These are phyloP conservation scores for Charaxes varanes DNA, from an alignment of 1,140 invertebrate genomes.

Conservation along the genomic window DNA sequence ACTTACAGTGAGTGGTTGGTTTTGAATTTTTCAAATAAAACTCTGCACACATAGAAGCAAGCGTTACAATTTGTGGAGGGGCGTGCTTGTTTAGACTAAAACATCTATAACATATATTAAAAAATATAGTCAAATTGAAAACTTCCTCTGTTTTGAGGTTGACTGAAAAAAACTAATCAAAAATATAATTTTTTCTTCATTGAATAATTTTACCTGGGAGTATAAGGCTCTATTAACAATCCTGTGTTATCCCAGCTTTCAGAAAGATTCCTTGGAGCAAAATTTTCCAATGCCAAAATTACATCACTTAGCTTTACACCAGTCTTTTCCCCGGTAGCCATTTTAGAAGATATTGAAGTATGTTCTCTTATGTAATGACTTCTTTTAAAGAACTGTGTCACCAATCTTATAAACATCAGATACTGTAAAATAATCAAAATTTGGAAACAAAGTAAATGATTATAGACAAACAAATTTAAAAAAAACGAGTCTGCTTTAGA, in stretches of 20 bases:
- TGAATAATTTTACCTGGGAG: conserved; percentile 53
- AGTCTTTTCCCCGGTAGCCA: conserved; percentile 35
- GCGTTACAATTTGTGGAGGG: too few species aligned
- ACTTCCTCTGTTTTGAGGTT: too few species aligned
- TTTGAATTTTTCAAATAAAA: too few species aligned
- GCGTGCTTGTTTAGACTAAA: too few species aligned
- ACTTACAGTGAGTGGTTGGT: too few species aligned
- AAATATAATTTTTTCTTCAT: too few species aligned
- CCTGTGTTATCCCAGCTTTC: conserved; percentile 98
- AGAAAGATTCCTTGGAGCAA: conserved; percentile 83
- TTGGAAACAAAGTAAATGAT: background rate
- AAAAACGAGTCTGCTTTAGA: too few species aligned
- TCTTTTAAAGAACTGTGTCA: conserved; percentile 24
- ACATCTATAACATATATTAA: too few species aligned
- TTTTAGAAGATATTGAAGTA: conserved; percentile 29
- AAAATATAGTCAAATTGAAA: too few species aligned
- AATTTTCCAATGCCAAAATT: conserved; percentile 78
- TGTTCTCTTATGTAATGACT: conserved; percentile 22
- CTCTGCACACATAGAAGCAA: too few species aligned
- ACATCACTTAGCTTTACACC: conserved; percentile 77
- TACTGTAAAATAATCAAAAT: background rate
- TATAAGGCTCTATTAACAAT: conserved; percentile 87
- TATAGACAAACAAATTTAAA: background rate
- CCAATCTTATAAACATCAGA: conserved; percentile 49
- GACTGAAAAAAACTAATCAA: too few species aligned